Evolutionary conservation across 1,140 invertebrate genomes (phyloP).

Genomic region (Cydia amplana): DNA sequence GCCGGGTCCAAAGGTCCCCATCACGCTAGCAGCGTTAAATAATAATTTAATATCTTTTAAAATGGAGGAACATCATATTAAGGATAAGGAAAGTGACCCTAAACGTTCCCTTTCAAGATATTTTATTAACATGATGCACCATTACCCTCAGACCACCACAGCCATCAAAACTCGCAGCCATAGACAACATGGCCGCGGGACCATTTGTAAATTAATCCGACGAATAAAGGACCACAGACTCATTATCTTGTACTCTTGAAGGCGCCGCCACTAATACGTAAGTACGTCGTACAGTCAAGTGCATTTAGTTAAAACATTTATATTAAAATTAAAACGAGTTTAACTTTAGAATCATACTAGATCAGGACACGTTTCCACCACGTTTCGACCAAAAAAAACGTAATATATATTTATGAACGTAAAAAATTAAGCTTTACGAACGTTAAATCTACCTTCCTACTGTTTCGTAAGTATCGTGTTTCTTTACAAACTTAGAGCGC

Average conservation of each 20-base stretch:
- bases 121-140: slow-evolving; percentile 7
- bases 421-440: no score
- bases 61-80: not conserved
- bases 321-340: not conserved
- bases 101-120: not conserved
- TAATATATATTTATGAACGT: no score
- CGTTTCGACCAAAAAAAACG: no score
- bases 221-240: slow-evolving; percentile 63
- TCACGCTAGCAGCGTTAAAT: no score
- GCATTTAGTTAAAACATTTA: not conserved
- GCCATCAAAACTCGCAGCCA: not conserved
- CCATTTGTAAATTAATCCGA: slow-evolving; percentile 46
- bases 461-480: no score
- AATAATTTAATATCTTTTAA: no score
- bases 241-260: slow-evolving; percentile 70
- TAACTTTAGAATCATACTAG: not conserved
- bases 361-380: no score
- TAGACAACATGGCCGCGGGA: slow-evolving; percentile 4
- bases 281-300: slow-evolving; percentile 21
- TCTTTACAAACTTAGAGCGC: no score
- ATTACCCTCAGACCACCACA: slow-evolving; percentile 15
- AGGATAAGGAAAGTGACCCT: not conserved
- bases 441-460: no score
- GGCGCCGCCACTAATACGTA: slow-evolving; percentile 74
- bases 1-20: no score